Base-by-base conservation (phyloP, 1,140 invertebrate species). In the Patella vulgata region DNA sequence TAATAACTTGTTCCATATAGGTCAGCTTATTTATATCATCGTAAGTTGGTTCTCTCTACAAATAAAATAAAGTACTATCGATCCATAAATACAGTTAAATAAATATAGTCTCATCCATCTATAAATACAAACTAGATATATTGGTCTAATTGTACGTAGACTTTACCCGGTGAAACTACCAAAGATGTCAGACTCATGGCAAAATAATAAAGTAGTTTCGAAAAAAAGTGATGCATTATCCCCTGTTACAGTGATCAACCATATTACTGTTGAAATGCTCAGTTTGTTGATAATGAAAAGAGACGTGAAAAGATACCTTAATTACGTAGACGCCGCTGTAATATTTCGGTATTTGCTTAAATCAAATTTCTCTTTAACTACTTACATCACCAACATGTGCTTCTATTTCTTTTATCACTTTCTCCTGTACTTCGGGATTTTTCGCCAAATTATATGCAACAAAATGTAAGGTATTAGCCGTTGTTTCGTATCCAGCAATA, bases 401-500 rank as follows among this genome's bases (percentile, higher is more conserved):
- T 28, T 61, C 42, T 9, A 74, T 63, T 36, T 74, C 72, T 11
- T 61, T 17, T 1, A 52, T 12, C 3, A 71, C 27, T 28, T 55
- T 63, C 8, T 60, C 40, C 33, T 71, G 69, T 3, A 71, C 40
- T 14, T 74, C 68, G 4, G 56, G 66, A 47, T 90, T 73, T 19
- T 82, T 68, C 2, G 90, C 87, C 28, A 91, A 68, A 58, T 88
- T 82, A 52, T 88, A 88, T 0, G 84, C 71, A 0, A 87, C 71
- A 62, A 87, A 89, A 0, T 85, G 76, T 40, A 90, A 75, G 0
- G 87, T 81, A 0, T 86, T 85, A 1, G 88, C 83, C 0, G 88
- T 86, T 0, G 89, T 90, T 75, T 90, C 89, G 67, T 88, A 91
- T 1, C 89, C 90, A 61, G 87, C 91, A 1, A 87, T 79, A 65